Evolutionary conservation across 2,797 vertebrate species (phyloP).

Genomic region (Halcyon smyrnensis): DNA sequence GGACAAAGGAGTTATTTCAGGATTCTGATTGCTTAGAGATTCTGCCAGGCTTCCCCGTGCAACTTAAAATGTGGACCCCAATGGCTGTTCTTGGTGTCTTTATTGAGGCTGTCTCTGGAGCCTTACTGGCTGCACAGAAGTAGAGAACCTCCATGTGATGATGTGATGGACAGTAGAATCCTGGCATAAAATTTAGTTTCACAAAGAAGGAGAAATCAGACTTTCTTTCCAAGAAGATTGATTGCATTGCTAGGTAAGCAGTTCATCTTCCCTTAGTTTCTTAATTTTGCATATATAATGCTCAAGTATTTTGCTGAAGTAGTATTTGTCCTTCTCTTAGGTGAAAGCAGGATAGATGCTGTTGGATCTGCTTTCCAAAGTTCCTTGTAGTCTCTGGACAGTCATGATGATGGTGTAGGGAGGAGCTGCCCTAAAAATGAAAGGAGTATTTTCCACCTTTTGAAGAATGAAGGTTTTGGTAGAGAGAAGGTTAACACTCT

Average conservation of each 20-base stretch:
- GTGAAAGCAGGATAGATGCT: background rate
- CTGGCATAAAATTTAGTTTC: background rate
- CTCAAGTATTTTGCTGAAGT: background rate
- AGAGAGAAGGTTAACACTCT: background rate
- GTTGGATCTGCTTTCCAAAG: background rate
- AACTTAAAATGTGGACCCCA: background rate
- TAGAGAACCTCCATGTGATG: background rate
- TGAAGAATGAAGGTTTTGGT: background rate
- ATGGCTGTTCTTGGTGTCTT: background rate
- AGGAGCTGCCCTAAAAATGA: background rate
- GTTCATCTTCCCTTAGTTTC: background rate
- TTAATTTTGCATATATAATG: background rate
- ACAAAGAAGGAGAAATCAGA: background rate
- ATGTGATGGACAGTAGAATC: background rate
- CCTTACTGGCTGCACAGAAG: background rate
- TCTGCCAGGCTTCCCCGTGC: background rate
- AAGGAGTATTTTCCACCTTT: background rate
- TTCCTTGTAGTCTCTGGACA: background rate
- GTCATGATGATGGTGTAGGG: background rate
- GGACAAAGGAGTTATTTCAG: background rate
- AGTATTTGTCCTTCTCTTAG: background rate
- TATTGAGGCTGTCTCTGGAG: background rate
- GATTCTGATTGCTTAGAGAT: background rate
- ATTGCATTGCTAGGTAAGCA: background rate
- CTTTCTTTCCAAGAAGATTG: background rate